Evolutionary conservation across 2,888 invertebrate genomes (phyloP), one percentile per base, ranked within the genome.

Genomic region (Chironomus riparius): DNA sequence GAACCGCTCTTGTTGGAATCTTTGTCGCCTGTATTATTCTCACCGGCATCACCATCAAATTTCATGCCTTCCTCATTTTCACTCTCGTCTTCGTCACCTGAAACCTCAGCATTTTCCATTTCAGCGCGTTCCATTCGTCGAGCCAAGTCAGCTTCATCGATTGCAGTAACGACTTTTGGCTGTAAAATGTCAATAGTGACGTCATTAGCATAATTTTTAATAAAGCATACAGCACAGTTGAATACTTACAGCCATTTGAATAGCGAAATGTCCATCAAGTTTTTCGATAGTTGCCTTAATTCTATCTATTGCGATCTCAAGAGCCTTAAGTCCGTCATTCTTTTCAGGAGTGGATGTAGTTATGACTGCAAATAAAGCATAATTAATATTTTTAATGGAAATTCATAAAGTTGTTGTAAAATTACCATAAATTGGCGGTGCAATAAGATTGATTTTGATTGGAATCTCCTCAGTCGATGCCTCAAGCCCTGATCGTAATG

Each of bases 321-420:
- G 85, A 5, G 94, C 92, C 84, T 92, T 93, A 68, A 99, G 86
- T 2, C 98, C 98, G 80, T 97, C 97, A 70, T 91, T 88, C 82
- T 97, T 94, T 83, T 99, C 99, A 28, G 98, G 93, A 0, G 99
- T 99, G 38, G 97, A 95, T 68, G 98, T 98, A 15, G 98, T 99
- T 90, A 99, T 96, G 77, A 99, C 98, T 91, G 83, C 82, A 75
- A n/a, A 24, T 56, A n/a, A n/a, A n/a, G n/a, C 3, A 56, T 15
- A 18, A 56, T 56, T 56, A 4, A 56, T 24, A 22, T 0, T 38
- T 2, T 38, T 10, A 2, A 28, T 28, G 28, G 1, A 10, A 7
- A 38, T 38, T n/a, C n/a, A n/a, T n/a, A n/a, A 38, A 24, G 15
- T 69, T 69, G 15, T 47, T 28, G 5, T 4, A 10, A 38, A 38